phyloP scores from a whole-genome alignment of 2,797 vertebrate species.

The Bradypodion pumilum region DNA sequence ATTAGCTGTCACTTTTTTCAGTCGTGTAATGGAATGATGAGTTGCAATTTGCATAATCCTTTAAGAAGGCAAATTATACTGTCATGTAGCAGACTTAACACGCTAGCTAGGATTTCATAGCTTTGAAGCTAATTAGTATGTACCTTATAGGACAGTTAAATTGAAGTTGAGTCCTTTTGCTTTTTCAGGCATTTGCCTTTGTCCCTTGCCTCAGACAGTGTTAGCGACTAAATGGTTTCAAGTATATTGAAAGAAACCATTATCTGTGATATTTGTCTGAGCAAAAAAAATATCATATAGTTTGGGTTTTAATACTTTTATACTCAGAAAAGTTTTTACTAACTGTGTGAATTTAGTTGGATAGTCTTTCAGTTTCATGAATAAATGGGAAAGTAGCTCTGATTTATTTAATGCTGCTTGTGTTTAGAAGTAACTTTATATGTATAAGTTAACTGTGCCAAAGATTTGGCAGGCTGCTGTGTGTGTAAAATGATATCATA shows the following conservation, averaged over 20 bases:
- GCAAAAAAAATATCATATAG: slow-evolving; percentile 58
- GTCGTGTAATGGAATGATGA: slow-evolving; percentile 91
- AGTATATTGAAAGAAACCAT: slow-evolving; percentile 59
- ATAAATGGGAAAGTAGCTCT: slow-evolving; percentile 37
- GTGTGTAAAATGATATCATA: neutral
- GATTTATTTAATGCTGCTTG: slow-evolving; percentile 29
- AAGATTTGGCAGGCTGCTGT: neutral
- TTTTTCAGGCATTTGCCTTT: slow-evolving; percentile 79
- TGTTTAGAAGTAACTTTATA: slow-evolving; percentile 32
- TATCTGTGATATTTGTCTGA: slow-evolving; percentile 43
- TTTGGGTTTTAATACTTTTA: slow-evolving; percentile 59
- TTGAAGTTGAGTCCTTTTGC: slow-evolving; percentile 81
- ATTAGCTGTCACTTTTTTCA: slow-evolving; percentile 95
- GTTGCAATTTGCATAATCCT: slow-evolving; percentile 95
- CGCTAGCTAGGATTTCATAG: slow-evolving; percentile 90
- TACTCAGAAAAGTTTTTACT: slow-evolving; percentile 39
- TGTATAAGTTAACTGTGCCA: neutral
- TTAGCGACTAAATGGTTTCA: slow-evolving; percentile 59
- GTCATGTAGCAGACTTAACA: slow-evolving; percentile 96
- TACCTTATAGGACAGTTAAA: slow-evolving; percentile 89
- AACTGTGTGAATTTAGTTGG: slow-evolving; percentile 33
- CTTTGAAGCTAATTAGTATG: slow-evolving; percentile 91
- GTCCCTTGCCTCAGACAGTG: slow-evolving; percentile 76
- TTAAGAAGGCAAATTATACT: slow-evolving; percentile 97
- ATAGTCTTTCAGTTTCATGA: slow-evolving; percentile 31